These are phyloP conservation scores for Ceryle rudis DNA, from an alignment of 2,797 vertebrate genomes.

Conservation along the genomic window DNA sequence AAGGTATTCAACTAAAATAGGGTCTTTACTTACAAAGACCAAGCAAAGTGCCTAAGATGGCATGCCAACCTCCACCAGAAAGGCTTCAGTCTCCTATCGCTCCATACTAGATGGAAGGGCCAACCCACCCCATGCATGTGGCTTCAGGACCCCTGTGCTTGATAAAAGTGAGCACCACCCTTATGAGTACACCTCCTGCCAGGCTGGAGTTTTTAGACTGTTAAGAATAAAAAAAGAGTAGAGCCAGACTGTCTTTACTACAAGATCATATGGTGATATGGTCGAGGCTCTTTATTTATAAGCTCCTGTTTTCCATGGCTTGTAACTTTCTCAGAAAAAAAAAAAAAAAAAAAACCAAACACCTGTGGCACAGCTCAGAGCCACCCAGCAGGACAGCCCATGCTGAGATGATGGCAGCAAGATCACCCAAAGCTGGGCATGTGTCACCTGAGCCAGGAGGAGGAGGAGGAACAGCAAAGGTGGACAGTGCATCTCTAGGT, in stretches of 20 bases:
- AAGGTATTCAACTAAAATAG: not conserved
- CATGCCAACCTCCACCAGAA: not conserved
- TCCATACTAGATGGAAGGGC: not conserved
- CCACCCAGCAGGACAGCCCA: not conserved
- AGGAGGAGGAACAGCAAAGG: not conserved
- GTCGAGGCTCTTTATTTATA: not conserved
- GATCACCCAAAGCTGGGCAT: not conserved
- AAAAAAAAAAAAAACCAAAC: not conserved
- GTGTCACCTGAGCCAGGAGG: not conserved
- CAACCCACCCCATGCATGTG: not conserved
- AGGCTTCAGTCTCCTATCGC: not conserved
- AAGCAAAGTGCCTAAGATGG: not conserved
- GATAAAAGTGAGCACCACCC: not conserved
- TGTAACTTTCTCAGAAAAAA: not conserved
- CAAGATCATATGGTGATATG: not conserved
- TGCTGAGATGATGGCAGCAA: accelerated
- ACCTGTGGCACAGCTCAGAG: not conserved
- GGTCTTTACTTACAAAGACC: not conserved
- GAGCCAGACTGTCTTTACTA: not conserved
- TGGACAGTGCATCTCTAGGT: not conserved
- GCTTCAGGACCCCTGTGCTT: not conserved
- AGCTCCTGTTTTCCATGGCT: not conserved
- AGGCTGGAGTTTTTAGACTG: not conserved
- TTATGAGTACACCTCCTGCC: not conserved
- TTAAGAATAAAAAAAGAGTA: not conserved